A percentile compares a stretch with the other conserved stretches of the same genome.
phyloP scores from a whole-genome alignment of 2,113 vertebrate species.

The Oreochromis aureus region DNA sequence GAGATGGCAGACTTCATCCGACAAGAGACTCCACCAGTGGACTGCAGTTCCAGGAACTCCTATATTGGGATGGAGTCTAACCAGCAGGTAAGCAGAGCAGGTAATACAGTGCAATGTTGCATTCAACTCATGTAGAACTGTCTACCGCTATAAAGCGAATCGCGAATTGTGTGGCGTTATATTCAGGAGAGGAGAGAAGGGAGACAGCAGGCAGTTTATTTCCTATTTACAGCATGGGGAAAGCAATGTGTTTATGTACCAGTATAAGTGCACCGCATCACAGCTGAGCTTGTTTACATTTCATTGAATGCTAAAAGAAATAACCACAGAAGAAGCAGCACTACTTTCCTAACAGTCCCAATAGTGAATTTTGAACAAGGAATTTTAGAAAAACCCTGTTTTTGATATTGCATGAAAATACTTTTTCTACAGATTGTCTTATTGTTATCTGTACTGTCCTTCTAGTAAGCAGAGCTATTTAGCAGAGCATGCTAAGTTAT shows the following conservation, averaged over 20 bases:
- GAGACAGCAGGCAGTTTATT: background rate
- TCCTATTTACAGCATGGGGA: background rate
- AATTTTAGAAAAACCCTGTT: background rate
- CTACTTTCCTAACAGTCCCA: background rate
- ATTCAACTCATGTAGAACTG: background rate
- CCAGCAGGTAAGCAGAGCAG: constrained; percentile 78
- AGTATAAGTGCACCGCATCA: background rate
- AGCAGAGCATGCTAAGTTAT: background rate
- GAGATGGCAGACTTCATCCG: constrained; percentile 95
- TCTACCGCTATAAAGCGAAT: background rate
- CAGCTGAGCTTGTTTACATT: background rate
- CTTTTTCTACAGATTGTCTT: background rate
- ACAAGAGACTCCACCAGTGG: constrained; percentile 95
- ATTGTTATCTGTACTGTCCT: background rate
- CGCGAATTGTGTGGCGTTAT: background rate
- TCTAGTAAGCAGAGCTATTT: background rate
- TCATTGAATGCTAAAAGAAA: background rate
- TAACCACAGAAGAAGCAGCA: background rate
- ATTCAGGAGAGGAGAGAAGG: background rate
- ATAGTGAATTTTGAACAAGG: background rate
- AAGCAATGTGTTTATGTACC: background rate
- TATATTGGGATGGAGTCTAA: constrained; percentile 88
- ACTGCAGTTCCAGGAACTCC: constrained; percentile 98
- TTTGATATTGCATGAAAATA: background rate
- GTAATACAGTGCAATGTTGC: background rate